These are phyloP conservation scores for Pandemis cinnamomeana DNA, from an alignment of 2,888 invertebrate species.

Conservation along the genomic window DNA sequence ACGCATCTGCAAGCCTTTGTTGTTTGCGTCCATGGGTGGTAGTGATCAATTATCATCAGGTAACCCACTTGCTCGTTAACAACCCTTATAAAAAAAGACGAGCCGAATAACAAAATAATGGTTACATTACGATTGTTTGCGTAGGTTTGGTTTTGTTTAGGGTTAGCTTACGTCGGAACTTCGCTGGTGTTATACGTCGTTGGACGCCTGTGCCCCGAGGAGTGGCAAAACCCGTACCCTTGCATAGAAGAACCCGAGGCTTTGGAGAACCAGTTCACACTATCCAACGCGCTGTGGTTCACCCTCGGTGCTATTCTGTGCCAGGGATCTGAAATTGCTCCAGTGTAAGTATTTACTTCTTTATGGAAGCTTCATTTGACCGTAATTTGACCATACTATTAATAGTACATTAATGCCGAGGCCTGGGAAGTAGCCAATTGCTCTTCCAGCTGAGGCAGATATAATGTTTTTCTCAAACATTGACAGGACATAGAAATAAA, in stretches of 20 bases:
- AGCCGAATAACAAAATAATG: too few relatives aligned
- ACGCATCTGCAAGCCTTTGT: too few relatives aligned
- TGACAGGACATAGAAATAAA: too few relatives aligned
- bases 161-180: slow-evolving; percentile 92
- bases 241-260: slow-evolving; percentile 92
- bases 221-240: slow-evolving; percentile 95
- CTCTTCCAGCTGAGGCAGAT: too few relatives aligned
- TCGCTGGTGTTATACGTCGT: slow-evolving; percentile 92
- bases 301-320: slow-evolving; percentile 93
- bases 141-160: slow-evolving; percentile 93
- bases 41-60: too few relatives aligned
- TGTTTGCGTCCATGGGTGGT: too few relatives aligned
- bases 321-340: slow-evolving; percentile 94
- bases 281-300: slow-evolving; percentile 95
- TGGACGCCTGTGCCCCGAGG: slow-evolving; percentile 92
- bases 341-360: slow-evolving; percentile 88
- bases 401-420: too few relatives aligned
- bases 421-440: too few relatives aligned
- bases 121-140: neutral
- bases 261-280: slow-evolving; percentile 93
- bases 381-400: too few relatives aligned
- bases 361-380: too few relatives aligned
- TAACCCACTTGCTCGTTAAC: too few relatives aligned
- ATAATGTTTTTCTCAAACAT: too few relatives aligned
- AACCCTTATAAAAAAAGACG: neutral